phyloP scores from a whole-genome alignment of 2,797 vertebrate species.

The Arnoldichthys spilopterus region DNA sequence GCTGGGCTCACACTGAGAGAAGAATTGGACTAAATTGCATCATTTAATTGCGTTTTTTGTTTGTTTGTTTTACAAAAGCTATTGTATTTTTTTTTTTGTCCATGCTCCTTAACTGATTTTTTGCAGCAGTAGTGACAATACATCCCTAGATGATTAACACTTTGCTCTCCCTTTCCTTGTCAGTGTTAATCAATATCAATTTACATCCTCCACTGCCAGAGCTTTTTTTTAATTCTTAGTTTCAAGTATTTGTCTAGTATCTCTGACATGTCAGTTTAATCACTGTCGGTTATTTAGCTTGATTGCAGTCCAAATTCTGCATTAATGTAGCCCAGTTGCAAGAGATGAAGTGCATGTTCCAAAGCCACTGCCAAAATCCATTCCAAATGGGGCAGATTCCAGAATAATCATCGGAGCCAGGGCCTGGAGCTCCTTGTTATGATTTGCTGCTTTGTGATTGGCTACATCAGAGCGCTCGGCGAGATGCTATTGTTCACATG shows the following conservation, averaged over 20 bases:
- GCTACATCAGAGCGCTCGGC: conserved; percentile 10
- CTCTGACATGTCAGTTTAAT: conserved; percentile 45
- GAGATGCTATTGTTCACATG: conserved; percentile 27
- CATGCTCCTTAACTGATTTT: not conserved
- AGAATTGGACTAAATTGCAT: not conserved
- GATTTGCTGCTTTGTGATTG: conserved; percentile 41
- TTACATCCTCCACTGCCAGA: conserved; percentile 14
- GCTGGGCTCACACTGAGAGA: not conserved
- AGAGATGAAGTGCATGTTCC: conserved; percentile 35
- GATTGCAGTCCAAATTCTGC: conserved; percentile 31
- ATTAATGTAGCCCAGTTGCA: conserved; percentile 32
- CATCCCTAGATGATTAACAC: conserved; percentile 29
- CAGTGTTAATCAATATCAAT: conserved; percentile 32
- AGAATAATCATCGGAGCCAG: conserved; percentile 24
- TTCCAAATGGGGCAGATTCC: conserved; percentile 43
- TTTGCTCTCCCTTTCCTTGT: conserved; percentile 1
- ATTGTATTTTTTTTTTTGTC: not conserved
- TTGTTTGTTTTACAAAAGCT: no score
- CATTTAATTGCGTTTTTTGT: no score
- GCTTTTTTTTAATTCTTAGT: conserved; percentile 25
- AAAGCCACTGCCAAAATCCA: conserved; percentile 33
- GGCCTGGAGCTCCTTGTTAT: conserved; percentile 34
- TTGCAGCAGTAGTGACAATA: conserved; percentile 20
- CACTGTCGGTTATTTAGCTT: conserved; percentile 39
- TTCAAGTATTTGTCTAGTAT: conserved; percentile 16